Base-by-base conservation (phyloP, 2,888 invertebrate species). In the Drosophila anceps region DNA sequence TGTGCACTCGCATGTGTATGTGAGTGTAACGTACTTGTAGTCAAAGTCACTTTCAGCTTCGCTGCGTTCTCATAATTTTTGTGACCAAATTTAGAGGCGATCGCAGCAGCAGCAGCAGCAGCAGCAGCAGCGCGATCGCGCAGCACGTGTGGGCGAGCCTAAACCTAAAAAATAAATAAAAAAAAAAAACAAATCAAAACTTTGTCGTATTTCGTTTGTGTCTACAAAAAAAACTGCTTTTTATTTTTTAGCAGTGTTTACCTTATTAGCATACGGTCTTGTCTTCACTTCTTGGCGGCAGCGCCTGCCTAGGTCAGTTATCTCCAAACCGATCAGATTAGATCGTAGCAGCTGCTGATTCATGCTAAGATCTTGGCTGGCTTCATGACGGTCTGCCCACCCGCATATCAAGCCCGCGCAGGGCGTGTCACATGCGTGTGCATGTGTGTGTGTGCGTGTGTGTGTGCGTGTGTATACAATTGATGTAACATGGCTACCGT, bases 41-140 rank as follows among this genome's bases (percentile, higher is more conserved):
- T 82, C 88, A 90, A 88, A 90, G 88, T 88, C 90, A 87, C 87
- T 87, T 87, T 87, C 90, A 81, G 88, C 85, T 87, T 89, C 90
- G 83, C 73, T 82, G 71, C 72, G 86, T 84, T 78, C 79, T 87
- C 83, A 89, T 87, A 87, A 87, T 84, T 79, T 86, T 79, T 83
- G 85, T 84, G 90, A 70, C 86, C 86, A 87, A 89, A 89, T 88
- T 87, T 81, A 88, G 85, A 74, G 68, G 48, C 71, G 64, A 37
- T 70, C 72, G 69, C 57, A 64, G 66, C 73, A 57, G 27, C 39
- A 48, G n/a, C 46, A 51, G 27, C 53, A 9, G 27, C n/a, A n/a
- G 69, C 57, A 64, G 66, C 73, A 57, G 27, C 39, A 48, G n/a
- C 46, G 27, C 53, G 5, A n/a, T 7, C n/a, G 37, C 43, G 35